Evolutionary conservation across 2,888 invertebrate genomes (phyloP).

Genomic region (Smittia aterrima): DNA sequence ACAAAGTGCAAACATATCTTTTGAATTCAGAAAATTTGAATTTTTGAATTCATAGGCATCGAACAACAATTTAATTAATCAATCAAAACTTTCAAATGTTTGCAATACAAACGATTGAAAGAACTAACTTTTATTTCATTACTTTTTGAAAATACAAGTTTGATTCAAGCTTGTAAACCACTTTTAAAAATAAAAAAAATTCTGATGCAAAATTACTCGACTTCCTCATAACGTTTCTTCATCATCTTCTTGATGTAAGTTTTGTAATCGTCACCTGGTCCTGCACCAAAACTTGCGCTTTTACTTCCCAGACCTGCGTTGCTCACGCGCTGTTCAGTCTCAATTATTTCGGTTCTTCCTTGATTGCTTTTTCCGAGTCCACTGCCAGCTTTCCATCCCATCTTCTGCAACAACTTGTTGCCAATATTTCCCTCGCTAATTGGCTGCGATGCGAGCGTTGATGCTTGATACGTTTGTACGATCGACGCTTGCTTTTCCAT

Average conservation of each 20-base stretch:
- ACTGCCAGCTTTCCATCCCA: slow-evolving; percentile 99
- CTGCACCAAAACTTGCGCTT: slow-evolving; percentile 46
- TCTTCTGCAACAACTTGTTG: slow-evolving; percentile 91
- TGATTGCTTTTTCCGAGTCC: slow-evolving; percentile 93
- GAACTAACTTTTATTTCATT: no score
- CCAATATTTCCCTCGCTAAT: slow-evolving; percentile 90
- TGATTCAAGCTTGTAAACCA: neutral
- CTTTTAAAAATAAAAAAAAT: neutral
- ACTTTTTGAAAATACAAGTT: no score
- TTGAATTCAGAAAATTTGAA: neutral
- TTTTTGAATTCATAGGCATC: neutral
- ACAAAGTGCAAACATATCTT: neutral
- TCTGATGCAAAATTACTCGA: slow-evolving; percentile 43
- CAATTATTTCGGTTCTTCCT: slow-evolving; percentile 88
- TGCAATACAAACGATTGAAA: no score
- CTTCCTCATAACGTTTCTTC: slow-evolving; percentile 54
- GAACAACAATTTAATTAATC: slow-evolving; percentile 11
- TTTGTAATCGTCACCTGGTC: slow-evolving; percentile 53
- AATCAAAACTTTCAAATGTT: slow-evolving; percentile 15
- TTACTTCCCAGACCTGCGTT: slow-evolving; percentile 87
- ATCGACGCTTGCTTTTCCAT: slow-evolving; percentile 53
- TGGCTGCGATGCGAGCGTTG: slow-evolving; percentile 51
- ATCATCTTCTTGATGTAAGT: slow-evolving; percentile 55
- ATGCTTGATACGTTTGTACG: slow-evolving; percentile 53
- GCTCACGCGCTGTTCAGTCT: slow-evolving; percentile 63